Evolutionary conservation across 2,797 vertebrate species (phyloP).

Genomic region (Onychomys leucogaster): DNA sequence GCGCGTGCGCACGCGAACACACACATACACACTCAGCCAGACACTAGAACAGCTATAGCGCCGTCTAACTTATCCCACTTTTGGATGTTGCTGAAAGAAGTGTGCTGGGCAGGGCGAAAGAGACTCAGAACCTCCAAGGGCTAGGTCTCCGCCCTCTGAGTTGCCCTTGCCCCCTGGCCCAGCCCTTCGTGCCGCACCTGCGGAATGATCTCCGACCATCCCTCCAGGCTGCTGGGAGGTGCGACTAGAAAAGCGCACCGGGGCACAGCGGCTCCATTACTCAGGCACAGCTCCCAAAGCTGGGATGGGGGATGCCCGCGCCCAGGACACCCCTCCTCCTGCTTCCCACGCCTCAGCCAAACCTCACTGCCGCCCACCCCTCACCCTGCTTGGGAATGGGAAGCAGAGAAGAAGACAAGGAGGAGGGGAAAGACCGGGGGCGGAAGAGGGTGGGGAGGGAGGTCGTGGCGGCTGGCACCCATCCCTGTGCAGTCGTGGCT

Average conservation of each 20-base stretch:
- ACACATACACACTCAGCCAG: background rate
- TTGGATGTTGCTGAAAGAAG: background rate
- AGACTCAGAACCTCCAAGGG: background rate
- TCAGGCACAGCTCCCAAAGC: background rate
- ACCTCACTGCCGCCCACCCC: background rate
- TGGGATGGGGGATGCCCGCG: background rate
- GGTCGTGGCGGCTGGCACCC: background rate
- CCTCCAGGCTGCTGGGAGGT: background rate
- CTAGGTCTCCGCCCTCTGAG: background rate
- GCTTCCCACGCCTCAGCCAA: background rate
- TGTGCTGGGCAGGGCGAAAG: background rate
- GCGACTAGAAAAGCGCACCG: background rate
- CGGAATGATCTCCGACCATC: background rate
- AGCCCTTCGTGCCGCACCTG: background rate
- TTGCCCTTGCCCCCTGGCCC: background rate
- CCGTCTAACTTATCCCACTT: conserved; percentile 24
- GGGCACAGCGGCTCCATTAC: background rate
- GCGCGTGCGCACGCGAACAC: accelerated
- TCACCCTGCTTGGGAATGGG: background rate
- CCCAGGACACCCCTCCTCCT: background rate
- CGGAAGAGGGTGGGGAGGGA: background rate
- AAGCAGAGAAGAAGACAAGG: background rate
- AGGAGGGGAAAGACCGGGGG: background rate
- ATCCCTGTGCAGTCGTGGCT: background rate
- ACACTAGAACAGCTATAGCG: background rate